Evolutionary conservation across 2,113 vertebrate genomes (phyloP).

Genomic region (Aspiorhynchus laticeps): DNA sequence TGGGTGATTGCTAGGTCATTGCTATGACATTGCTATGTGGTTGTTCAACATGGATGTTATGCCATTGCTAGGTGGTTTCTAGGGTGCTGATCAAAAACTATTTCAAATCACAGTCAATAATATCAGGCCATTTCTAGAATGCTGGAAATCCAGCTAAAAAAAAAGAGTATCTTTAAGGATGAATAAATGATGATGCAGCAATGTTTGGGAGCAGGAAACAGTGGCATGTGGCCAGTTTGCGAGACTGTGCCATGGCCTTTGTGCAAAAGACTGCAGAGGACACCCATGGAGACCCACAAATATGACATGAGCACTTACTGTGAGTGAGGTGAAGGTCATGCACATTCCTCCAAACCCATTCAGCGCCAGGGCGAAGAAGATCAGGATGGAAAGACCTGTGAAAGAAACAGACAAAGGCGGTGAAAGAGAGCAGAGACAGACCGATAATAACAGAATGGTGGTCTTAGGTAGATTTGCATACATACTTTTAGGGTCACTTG

Average conservation of each 20-base stretch:
- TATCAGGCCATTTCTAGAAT: not conserved
- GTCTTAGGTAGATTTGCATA: slow-evolving; percentile 45
- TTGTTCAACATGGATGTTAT: not conserved
- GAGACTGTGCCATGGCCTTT: not conserved
- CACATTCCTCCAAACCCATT: slow-evolving; percentile 99
- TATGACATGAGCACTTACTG: slow-evolving; percentile 78
- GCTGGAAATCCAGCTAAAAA: not conserved
- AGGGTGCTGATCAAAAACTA: not conserved
- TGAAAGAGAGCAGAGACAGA: not conserved
- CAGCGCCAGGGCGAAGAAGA: slow-evolving; percentile 92
- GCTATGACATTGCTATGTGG: not conserved
- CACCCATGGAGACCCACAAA: not conserved
- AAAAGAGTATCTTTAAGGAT: slow-evolving; percentile 36
- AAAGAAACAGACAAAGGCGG: slow-evolving; percentile 23
- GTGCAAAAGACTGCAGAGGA: not conserved
- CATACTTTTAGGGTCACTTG: slow-evolving; percentile 90
- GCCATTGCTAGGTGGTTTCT: not conserved
- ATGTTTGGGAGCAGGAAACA: slow-evolving; percentile 55
- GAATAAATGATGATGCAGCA: slow-evolving; percentile 61
- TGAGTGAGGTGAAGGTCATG: slow-evolving; percentile 97
- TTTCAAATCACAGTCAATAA: not conserved
- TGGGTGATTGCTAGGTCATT: too few species aligned
- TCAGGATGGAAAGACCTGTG: slow-evolving; percentile 92
- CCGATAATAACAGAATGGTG: slow-evolving; percentile 25
- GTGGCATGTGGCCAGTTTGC: not conserved